phyloP scores from a whole-genome alignment of 2,113 vertebrate genomes.

The Solea solea region DNA sequence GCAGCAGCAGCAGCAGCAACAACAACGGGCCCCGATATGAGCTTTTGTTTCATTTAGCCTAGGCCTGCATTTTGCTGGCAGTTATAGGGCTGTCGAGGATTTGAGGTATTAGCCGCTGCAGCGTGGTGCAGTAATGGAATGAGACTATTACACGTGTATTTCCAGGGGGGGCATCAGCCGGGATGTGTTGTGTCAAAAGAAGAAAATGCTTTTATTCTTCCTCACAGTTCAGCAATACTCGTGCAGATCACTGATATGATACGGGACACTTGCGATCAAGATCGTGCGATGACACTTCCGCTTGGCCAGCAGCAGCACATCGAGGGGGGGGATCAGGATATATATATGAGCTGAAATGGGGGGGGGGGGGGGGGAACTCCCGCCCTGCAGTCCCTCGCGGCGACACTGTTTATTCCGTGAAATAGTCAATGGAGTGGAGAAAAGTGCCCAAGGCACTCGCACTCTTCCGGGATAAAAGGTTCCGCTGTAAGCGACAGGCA shows the following conservation, averaged over 20 bases:
- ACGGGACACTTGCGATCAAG: neutral
- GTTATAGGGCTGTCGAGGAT: neutral
- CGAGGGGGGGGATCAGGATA: slow-evolving; percentile 2
- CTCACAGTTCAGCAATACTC: slow-evolving; percentile 1
- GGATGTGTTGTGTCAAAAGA: neutral
- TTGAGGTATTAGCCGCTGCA: neutral
- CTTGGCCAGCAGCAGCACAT: slow-evolving; percentile 21
- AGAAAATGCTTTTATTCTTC: slow-evolving; percentile 21
- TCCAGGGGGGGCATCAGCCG: slow-evolving; percentile 22
- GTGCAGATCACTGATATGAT: slow-evolving; percentile 4
- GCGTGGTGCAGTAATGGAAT: slow-evolving; percentile 1
- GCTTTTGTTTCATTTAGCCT: slow-evolving; percentile 2
- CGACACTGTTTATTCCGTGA: slow-evolving; percentile 27
- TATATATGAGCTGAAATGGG: slow-evolving; percentile 22
- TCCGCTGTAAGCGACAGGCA: slow-evolving; percentile 39
- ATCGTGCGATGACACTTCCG: slow-evolving; percentile 1
- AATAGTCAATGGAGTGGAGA: slow-evolving; percentile 34
- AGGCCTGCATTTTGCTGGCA: neutral
- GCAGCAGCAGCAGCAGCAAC: neutral
- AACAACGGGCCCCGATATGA: neutral
- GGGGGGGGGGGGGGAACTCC: neutral
- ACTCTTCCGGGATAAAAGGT: slow-evolving; percentile 35
- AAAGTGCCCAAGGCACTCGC: slow-evolving; percentile 19
- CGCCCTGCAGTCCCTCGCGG: slow-evolving; percentile 30
- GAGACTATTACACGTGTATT: slow-evolving; percentile 13